Conservation (phyloP, 2,113 vertebrate genomes). For the Nesospiza acunhae region DNA sequence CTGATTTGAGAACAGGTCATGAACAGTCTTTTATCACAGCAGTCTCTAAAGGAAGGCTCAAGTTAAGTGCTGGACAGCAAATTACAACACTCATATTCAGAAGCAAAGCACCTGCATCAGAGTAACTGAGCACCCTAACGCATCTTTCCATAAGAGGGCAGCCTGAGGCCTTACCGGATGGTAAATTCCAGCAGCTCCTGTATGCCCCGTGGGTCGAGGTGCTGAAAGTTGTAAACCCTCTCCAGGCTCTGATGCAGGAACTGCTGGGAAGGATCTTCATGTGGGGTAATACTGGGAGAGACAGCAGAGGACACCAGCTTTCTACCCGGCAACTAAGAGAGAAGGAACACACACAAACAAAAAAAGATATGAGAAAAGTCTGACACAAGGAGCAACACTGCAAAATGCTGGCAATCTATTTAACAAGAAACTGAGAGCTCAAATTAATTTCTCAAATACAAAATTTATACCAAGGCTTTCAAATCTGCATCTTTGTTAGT, state of each 20-base stretch:
- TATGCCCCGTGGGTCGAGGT: constrained; percentile 86
- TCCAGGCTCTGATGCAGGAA: constrained; percentile 93
- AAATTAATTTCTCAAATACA: not conserved
- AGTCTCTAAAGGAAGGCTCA: not conserved
- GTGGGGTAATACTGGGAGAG: constrained; percentile 71
- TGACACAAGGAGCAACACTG: not conserved
- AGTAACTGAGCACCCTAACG: not conserved
- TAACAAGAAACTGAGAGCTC: not conserved
- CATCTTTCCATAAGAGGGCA: accelerated
- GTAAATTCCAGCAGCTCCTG: constrained; percentile 93
- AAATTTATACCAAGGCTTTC: not conserved
- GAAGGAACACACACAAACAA: not conserved
- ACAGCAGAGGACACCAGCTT: constrained; percentile 81
- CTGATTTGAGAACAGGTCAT: not conserved
- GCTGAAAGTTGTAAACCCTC: constrained; percentile 88
- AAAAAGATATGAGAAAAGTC: not conserved
- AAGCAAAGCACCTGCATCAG: not conserved
- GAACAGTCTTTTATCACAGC: not conserved
- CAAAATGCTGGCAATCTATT: not conserved
- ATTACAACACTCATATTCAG: not conserved
- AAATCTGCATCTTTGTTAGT: not conserved
- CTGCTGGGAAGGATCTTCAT: constrained; percentile 89
- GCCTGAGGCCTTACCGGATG: constrained; percentile 79
- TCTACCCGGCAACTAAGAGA: constrained; percentile 85
- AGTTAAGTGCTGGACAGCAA: accelerated